Evolutionary conservation across 2,113 vertebrate genomes (phyloP).

Genomic region (Eupsittula cactorum): DNA sequence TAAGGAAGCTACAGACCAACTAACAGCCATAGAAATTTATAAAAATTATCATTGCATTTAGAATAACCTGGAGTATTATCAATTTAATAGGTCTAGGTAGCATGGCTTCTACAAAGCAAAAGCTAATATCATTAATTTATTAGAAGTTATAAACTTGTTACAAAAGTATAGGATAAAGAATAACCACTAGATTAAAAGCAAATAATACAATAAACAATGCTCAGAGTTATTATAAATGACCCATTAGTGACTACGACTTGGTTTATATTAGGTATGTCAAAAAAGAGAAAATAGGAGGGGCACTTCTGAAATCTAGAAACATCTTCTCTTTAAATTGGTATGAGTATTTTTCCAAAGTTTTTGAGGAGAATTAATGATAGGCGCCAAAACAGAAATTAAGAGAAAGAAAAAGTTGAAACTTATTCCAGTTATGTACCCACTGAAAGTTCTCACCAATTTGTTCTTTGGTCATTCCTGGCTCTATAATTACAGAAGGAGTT

Average conservation of each 20-base stretch:
- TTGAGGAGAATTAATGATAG: neutral
- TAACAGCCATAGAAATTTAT: neutral
- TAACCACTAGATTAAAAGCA: neutral
- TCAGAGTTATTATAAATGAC: neutral
- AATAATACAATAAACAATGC: neutral
- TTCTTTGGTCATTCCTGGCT: neutral
- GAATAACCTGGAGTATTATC: neutral
- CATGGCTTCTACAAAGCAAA: neutral
- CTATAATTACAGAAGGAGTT: neutral
- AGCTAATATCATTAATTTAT: neutral
- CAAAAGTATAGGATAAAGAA: neutral
- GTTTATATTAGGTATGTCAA: neutral
- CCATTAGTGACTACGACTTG: neutral
- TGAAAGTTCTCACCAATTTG: slow-evolving; percentile 29
- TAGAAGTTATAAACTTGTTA: neutral
- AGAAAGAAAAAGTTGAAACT: neutral
- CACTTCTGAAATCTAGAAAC: neutral
- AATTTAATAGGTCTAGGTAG: neutral
- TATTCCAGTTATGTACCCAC: neutral
- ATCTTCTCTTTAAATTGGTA: neutral
- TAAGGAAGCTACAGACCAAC: neutral
- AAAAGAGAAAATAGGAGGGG: neutral
- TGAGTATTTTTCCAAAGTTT: neutral
- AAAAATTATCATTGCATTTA: neutral
- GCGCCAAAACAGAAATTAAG: neutral